Percentiles rank a stretch among this genome's conserved stretches.
Conservation (phyloP, 2,888 invertebrate genomes). For the Phaedon cochleariae region DNA sequence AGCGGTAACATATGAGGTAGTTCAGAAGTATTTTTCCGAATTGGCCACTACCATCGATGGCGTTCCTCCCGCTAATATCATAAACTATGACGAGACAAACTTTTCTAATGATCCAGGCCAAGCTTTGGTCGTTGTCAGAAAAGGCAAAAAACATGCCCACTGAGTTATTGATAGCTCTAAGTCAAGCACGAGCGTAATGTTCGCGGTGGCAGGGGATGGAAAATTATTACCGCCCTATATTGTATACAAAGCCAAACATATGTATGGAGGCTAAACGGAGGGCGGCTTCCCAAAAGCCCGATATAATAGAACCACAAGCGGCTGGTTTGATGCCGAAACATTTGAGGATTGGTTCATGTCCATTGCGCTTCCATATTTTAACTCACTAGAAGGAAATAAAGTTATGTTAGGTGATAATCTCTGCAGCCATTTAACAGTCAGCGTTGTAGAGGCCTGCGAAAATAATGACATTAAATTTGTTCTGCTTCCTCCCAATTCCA, state of each 20-base stretch:
- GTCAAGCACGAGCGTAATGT: constrained; percentile 48
- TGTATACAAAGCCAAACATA: constrained; percentile 47
- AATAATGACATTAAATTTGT: constrained; percentile 24
- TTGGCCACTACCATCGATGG: background rate
- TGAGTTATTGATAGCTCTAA: constrained; percentile 35
- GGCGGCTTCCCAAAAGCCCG: constrained; percentile 7
- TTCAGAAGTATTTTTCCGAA: background rate
- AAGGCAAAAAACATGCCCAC: background rate
- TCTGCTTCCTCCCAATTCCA: constrained; percentile 8
- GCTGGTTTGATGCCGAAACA: background rate
- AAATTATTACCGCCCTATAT: constrained; percentile 45
- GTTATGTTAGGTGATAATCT: constrained; percentile 51
- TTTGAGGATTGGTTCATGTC: constrained; percentile 7
- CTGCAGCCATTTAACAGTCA: constrained; percentile 35
- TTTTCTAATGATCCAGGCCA: background rate
- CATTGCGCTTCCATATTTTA: background rate
- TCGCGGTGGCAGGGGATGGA: constrained; percentile 30
- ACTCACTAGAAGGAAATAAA: constrained; percentile 37
- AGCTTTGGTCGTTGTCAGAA: background rate
- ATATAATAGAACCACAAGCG: constrained; percentile 19
- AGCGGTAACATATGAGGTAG: background rate
- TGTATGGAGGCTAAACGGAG: constrained; percentile 28
- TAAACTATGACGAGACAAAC: constrained; percentile 15
- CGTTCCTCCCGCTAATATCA: background rate
- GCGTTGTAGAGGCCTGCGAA: constrained; percentile 41